Base-by-base conservation (phyloP, 2,888 invertebrate genomes). In the Linhomoeus sp. region DNA sequence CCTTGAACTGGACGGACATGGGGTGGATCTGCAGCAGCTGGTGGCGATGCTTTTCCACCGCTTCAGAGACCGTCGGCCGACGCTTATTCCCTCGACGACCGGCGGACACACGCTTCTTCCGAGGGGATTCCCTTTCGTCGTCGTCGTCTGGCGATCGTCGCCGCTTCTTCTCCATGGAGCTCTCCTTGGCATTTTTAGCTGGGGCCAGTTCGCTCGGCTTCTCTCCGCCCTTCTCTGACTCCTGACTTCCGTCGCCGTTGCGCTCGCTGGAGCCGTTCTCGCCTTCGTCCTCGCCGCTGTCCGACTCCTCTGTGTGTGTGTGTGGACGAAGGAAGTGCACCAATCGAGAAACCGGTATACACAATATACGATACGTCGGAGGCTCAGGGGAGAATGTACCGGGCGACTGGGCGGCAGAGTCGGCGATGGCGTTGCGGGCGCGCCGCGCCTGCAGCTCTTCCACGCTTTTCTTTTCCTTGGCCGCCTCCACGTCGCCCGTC, bases 401-500 rank as follows among this genome's bases (percentile, higher is more conserved):
- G 29, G 12, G 7, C 5, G 29, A 29, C 29, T 29, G 5, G 29
- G 7, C 29, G 29, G 29, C 29, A 12, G 5, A 5, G 12, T 12
- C 29, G 7, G 29, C 29, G 29, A 12, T 12, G 7, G 29, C 29
- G 7, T 12, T 29, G 7, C 7, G 7, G 7, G 29, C 29, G 29
- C 7, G 7, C 29, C 29, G 29, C n/a, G n/a, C n/a, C n/a, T n/a
- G n/a, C n/a, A n/a, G n/a, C n/a, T n/a, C n/a, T n/a, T n/a, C n/a
- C n/a, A n/a, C n/a, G n/a, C n/a, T n/a, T 12, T 29, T 29, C 7
- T 12, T 29, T 12, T 29, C 29, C 22, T 36, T 35, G 5, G 80
- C 80, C 62, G 80, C 77, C 50, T 67, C 63, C 14, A 66, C 49
- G 52, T 67, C 66, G 36, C 67, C 68, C 33, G 63, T 62, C 20